Base-by-base conservation (phyloP, 1,140 invertebrate genomes). In the Apis cerana region DNA sequence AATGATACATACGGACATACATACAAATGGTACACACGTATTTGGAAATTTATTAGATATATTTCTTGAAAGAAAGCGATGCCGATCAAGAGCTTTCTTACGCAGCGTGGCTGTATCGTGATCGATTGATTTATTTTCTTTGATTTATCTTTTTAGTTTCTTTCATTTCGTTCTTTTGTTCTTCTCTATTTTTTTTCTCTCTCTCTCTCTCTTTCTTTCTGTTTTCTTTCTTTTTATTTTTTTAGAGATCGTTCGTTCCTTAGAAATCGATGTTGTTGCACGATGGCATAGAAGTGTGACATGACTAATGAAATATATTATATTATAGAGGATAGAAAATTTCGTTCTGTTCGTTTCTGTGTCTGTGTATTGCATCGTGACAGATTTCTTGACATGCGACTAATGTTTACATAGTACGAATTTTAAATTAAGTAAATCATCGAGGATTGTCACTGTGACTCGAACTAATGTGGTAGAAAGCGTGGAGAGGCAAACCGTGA, bases 31-130 rank as follows among this genome's bases (percentile, higher is more conserved):
- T n/a, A 71, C 69, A 71, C 23, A 17, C 15, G 59, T 58, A 48
- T 43, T 33, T 58, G 13, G 19, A 74, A 17, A 74, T 33, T 68
- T 43, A 33, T 82, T 85, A 82, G 74, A 86, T 7, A 61, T 54
- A 70, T 76, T 75, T 80, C 59, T 69, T 62, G 13, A 58, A 56
- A 61, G 65, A 81, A 74, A 74, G 75, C 82, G 48, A 52, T 43
- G 58, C 85, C 74, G 85, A 84, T 81, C 86, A 84, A 88, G 85
- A 88, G 86, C 86, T 86, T 75, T n/a, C 48, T 74, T 74, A 43
- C 19, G 12, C 71, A 58, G 23, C 54, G 71, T 19, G 27, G 71
- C 27, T 74, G 27, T 74, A 74, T 59, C 54, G 54, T 54, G 33
- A 59, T 59, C 61, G 74, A 76, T 76, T 65, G 33, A 19, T 33